Evolutionary conservation across 1,140 invertebrate genomes (phyloP), one percentile per base, ranked within the genome.

Genomic region (Octopus bimaculoides): DNA sequence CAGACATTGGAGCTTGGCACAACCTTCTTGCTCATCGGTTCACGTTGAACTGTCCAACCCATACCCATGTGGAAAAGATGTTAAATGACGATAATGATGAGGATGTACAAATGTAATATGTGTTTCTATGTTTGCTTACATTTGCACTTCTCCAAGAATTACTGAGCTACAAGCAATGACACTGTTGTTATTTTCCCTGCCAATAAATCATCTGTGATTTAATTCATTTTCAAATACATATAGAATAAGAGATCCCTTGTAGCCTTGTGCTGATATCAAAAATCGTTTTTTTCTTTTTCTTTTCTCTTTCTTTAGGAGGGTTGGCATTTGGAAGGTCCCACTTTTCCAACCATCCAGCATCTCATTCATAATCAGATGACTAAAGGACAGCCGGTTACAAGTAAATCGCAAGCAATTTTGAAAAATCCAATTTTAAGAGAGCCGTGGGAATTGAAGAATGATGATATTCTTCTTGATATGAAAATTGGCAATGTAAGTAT

Each of bases 401-500:
- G 94, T 84, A 94, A 96, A 83, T 97, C 96, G 5, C 96, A 96
- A 78, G 96, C 96, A 74, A 93, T 98, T 85, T 91, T 99, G 9
- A 93, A 94, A 81, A 94, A 93, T 74, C 95, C 97, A 3, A 95
- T 99, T 82, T 93, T 94, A 5, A 91, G 96, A n/a, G 96, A 98
- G 92, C 93, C 94, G 78, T 98, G 97, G 97, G 97, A 99, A 88
- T 92, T 99, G 0, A 97, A 96, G 88, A 98, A 98, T 90, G 97
- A 98, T 89, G 96, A 98, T 91, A 96, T 99, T 75, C 93, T 95
- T 80, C 91, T 98, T 12, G 91, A 96, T 69, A 96, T 98, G 86
- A 98, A 98, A 92, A 97, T 98, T 87, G 97, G 97, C 89, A 93
- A 95, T 89, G 97, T 98, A 90, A 93, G 91, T 89, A 77, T 78